Base-by-base conservation (phyloP, 2,888 invertebrate species). In the Nipponacmea schrenckii region DNA sequence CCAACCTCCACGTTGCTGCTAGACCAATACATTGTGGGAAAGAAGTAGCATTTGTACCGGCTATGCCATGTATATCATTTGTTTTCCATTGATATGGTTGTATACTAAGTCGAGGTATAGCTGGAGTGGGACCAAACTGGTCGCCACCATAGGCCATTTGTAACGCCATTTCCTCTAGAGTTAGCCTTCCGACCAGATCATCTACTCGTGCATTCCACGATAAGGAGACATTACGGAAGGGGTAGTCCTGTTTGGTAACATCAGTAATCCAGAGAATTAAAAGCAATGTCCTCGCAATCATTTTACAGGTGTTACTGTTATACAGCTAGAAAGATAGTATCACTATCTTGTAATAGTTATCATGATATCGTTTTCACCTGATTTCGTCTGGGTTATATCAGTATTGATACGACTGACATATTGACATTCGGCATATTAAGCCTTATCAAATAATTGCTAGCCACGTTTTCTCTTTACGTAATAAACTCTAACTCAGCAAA, bases 11-110 rank as follows among this genome's bases (percentile, higher is more conserved):
- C 2, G 79, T 64, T 10, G 82, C 79, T 27, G 78, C 80, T 15
- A 82, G 73, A 17, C 80, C 80, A n/a, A 82, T 56, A n/a, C 79
- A 75, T 64, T 81, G 79, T 12, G 80, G 80, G 64, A 82, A 82
- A 12, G 77, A 73, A 10, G 82, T 82, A 10, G 82, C 74, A 75
- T 78, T 67, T 74, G 74, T 24, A 68, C 73, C 44, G 56, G 46
- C 48, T 76, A 74, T 65, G 71, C 79, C 27, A 79, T 82, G 12
- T 72, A 65, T 45, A 39, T 56, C 65, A 56, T 70, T 65, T 12
- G 65, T 56, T 26, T 65, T 56, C 70, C 70, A 70, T 1, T 48
- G 31, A 26, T 70, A 70, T 12, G 64, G 39, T 44, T 20, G 48
- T 45, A 46, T 64, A 26, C 69, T 64, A 17, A 63, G 69, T 26